These are phyloP conservation scores for Aselliscus stoliczkanus DNA, from an alignment of 2,797 vertebrate genomes.

Conservation along the genomic window DNA sequence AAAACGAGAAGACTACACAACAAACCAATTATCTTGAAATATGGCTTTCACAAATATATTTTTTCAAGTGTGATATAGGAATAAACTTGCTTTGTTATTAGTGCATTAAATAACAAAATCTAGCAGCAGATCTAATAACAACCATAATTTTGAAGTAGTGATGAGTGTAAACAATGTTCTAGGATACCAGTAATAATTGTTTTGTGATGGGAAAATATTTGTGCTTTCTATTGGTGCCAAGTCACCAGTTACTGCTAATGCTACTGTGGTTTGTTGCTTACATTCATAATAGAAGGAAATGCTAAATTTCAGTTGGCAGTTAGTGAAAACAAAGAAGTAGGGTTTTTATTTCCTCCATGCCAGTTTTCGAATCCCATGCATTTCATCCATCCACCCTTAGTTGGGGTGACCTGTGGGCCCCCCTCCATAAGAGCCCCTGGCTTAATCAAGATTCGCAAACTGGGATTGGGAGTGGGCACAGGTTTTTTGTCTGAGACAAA, in stretches of 20 bases:
- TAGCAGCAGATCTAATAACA: neutral
- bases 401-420: neutral
- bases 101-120: neutral
- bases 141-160: neutral
- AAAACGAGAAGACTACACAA: neutral
- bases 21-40: slow-evolving; percentile 27
- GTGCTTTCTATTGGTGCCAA: neutral
- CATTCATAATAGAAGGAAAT: neutral
- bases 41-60: slow-evolving; percentile 18
- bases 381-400: neutral
- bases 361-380: neutral
- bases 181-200: neutral
- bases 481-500: neutral
- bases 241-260: neutral
- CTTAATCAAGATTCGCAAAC: neutral
- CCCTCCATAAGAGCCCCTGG: neutral
- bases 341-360: no score
- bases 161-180: neutral
- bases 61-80: neutral
- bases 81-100: slow-evolving; percentile 22
- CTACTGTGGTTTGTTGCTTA: neutral
- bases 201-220: neutral
- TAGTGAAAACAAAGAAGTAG: neutral
- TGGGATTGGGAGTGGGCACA: neutral
- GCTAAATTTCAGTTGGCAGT: neutral